phyloP scores from a whole-genome alignment of 2,888 invertebrate species.

The Ephialtes manifestator region DNA sequence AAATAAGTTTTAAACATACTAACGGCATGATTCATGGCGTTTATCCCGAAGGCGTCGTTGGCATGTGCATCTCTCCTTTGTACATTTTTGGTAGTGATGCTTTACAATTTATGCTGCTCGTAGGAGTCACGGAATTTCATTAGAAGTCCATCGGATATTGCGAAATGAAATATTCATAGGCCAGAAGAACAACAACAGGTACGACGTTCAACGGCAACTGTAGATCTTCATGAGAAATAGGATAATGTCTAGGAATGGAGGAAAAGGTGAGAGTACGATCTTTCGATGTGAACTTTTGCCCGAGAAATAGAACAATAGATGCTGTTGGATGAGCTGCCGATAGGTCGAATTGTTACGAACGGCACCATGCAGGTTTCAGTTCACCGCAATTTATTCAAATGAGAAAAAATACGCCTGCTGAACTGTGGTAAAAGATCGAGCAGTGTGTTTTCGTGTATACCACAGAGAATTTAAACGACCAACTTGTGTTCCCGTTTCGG shows the following conservation, averaged over 20 bases:
- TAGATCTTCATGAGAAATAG: slow-evolving; percentile 7
- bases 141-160: slow-evolving; percentile 55
- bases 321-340: neutral
- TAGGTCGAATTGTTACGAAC: slow-evolving; percentile 51
- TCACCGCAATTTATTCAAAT: neutral
- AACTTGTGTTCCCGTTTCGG: slow-evolving; percentile 35
- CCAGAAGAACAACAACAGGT: slow-evolving; percentile 14
- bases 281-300: slow-evolving; percentile 63
- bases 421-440: neutral
- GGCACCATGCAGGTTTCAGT: neutral
- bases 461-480: slow-evolving; percentile 26
- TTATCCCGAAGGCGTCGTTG: slow-evolving; percentile 17
- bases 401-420: neutral
- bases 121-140: slow-evolving; percentile 61
- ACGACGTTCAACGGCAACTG: slow-evolving; percentile 10
- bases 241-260: slow-evolving; percentile 24
- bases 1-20: neutral
- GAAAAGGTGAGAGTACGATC: slow-evolving; percentile 62
- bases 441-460: neutral
- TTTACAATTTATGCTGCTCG: slow-evolving; percentile 45
- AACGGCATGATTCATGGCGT: slow-evolving; percentile 11
- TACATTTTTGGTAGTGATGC: slow-evolving; percentile 41
- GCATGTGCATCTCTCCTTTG: slow-evolving; percentile 1
- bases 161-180: slow-evolving; percentile 50
- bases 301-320: slow-evolving; percentile 58